phyloP scores from a whole-genome alignment of 2,797 vertebrate genomes.

The Lindbergichthys nudifrons region DNA sequence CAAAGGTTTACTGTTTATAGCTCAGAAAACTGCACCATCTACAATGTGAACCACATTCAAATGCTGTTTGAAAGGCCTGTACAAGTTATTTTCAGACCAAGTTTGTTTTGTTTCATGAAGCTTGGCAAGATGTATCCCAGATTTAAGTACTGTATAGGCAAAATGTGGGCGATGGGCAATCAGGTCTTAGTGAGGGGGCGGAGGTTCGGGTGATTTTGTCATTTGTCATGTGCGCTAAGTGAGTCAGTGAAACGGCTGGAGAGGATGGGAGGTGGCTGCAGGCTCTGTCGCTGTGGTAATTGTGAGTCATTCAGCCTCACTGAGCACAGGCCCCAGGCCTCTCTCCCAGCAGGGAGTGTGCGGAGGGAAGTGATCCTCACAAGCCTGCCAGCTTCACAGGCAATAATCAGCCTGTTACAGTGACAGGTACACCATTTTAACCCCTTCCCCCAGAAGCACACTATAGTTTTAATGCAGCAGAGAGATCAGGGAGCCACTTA shows the following conservation, averaged over 20 bases:
- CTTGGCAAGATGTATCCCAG: conserved; percentile 56
- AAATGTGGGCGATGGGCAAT: conserved; percentile 69
- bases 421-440: conserved; percentile 78
- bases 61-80: conserved; percentile 23
- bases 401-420: conserved; percentile 79
- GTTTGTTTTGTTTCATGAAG: conserved; percentile 65
- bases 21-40: conserved; percentile 21
- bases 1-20: conserved; percentile 17
- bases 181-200: conserved; percentile 67
- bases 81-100: conserved; percentile 27
- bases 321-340: conserved; percentile 74
- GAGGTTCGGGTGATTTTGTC: conserved; percentile 66
- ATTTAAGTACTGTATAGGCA: conserved; percentile 63
- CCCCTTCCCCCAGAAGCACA: conserved; percentile 46
- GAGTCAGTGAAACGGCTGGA: conserved; percentile 76
- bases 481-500: conserved; percentile 55
- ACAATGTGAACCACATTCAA: background rate
- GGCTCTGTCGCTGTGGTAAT: conserved; percentile 75
- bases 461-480: conserved; percentile 30
- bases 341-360: conserved; percentile 65
- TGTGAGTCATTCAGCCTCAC: conserved; percentile 83
- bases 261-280: conserved; percentile 67
- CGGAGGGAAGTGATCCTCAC: conserved; percentile 47
- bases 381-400: conserved; percentile 71
- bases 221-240: conserved; percentile 77